Conservation (phyloP, 2,113 vertebrate species). For the Sylvilagus bachmani region DNA sequence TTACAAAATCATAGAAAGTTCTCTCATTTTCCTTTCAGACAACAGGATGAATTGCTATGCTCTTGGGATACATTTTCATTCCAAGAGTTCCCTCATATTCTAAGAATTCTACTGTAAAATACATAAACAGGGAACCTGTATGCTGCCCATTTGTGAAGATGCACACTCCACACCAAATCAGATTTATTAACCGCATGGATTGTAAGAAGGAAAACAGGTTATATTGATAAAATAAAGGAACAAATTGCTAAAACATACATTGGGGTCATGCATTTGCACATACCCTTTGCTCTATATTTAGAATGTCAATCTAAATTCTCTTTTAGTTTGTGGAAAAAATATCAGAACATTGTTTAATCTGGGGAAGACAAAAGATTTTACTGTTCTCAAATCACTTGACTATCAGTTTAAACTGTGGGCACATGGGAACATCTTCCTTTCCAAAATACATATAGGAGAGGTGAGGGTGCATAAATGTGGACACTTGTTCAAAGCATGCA, state of each 20-base stretch:
- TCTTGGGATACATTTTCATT: not conserved
- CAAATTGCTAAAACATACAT: not conserved
- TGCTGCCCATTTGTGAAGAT: not conserved
- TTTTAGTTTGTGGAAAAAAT: not conserved
- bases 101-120: not conserved
- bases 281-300: no score
- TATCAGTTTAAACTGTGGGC: not conserved
- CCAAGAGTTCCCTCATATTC: not conserved
- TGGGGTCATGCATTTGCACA: not conserved
- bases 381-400: not conserved
- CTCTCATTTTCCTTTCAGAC: not conserved
- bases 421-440: not conserved
- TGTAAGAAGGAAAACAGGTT: not conserved
- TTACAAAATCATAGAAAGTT: not conserved
- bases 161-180: not conserved
- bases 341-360: not conserved
- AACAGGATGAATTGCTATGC: not conserved
- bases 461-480: rapidly evolving
- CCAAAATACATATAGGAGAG: not conserved
- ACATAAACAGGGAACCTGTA: not conserved
- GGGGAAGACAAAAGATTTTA: not conserved
- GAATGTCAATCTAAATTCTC: no score
- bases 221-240: not conserved
- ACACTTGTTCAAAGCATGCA: rapidly evolving
- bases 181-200: not conserved